Conservation (phyloP, 2,113 vertebrate genomes). For the Procapra przewalskii region DNA sequence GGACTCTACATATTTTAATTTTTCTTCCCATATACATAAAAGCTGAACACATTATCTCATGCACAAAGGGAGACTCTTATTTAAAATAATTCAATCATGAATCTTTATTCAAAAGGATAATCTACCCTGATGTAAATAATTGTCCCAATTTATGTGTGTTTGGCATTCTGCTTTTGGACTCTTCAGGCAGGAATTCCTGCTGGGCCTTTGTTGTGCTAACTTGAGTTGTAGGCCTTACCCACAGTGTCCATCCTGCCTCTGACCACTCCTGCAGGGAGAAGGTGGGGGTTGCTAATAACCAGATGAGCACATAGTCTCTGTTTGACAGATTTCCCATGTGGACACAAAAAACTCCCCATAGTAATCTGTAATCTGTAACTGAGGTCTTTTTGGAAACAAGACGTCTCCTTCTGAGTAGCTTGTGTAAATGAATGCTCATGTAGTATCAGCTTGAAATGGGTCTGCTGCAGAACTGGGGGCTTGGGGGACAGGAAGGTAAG, state of each 20-base stretch:
- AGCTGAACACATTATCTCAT: not conserved
- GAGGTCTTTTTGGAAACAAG: not conserved
- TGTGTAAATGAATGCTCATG: not conserved
- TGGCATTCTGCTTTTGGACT: not conserved
- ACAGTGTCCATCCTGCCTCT: not conserved
- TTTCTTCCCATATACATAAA: constrained; percentile 1
- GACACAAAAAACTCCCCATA: not conserved
- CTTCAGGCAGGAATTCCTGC: not conserved
- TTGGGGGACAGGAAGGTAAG: not conserved
- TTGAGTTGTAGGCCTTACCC: not conserved
- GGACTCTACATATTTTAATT: constrained; percentile 1
- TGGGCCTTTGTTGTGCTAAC: not conserved
- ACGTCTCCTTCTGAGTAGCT: not conserved
- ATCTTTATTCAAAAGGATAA: not conserved
- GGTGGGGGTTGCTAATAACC: not conserved
- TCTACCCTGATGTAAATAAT: not conserved
- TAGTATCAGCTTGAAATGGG: not conserved
- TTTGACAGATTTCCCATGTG: not conserved
- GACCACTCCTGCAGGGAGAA: not conserved
- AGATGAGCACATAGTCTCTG: not conserved
- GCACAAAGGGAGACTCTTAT: not conserved
- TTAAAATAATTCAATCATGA: not conserved
- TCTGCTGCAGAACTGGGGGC: not conserved
- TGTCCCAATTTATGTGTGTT: not conserved
- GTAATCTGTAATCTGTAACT: not conserved